phyloP scores from a whole-genome alignment of 2,113 vertebrate genomes.

The Solea senegalensis region DNA sequence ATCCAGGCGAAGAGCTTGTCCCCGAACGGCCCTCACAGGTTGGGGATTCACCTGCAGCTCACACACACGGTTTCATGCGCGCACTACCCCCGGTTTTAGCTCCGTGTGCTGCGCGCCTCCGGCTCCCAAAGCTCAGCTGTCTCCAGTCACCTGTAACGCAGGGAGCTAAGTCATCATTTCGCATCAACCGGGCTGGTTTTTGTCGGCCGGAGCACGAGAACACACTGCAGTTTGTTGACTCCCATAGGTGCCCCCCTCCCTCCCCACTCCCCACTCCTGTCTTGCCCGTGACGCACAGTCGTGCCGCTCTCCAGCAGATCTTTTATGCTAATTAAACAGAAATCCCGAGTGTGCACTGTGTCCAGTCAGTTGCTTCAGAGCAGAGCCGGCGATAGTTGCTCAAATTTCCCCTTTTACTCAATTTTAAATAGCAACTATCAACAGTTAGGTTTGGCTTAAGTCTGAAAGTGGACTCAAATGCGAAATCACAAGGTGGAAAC shows the following conservation, averaged over 20 bases:
- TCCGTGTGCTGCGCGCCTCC: conserved; percentile 32
- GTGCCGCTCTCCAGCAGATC: conserved; percentile 78
- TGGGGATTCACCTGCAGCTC: conserved; percentile 58
- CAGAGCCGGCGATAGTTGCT: neutral
- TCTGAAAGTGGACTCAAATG: neutral
- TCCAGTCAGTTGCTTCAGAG: conserved; percentile 38
- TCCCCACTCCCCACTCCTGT: conserved; percentile 57
- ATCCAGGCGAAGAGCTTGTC: conserved; percentile 66
- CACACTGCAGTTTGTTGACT: conserved; percentile 79
- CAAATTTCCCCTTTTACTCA: neutral
- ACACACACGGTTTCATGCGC: conserved; percentile 36
- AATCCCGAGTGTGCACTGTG: conserved; percentile 63
- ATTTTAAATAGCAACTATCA: neutral
- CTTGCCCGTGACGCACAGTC: conserved; percentile 82
- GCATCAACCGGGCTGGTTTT: conserved; percentile 58
- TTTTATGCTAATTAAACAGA: conserved; percentile 84
- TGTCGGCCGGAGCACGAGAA: conserved; percentile 64
- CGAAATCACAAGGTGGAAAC: neutral
- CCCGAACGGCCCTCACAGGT: conserved; percentile 41
- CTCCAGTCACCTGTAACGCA: conserved; percentile 72
- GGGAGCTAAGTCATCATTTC: conserved; percentile 65
- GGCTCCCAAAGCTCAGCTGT: conserved; percentile 36
- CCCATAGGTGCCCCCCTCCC: conserved; percentile 63
- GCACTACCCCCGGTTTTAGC: conserved; percentile 17
- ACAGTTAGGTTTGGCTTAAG: neutral